phyloP scores from a whole-genome alignment of 1,140 invertebrate genomes.

The Cryptotermes secundus region DNA sequence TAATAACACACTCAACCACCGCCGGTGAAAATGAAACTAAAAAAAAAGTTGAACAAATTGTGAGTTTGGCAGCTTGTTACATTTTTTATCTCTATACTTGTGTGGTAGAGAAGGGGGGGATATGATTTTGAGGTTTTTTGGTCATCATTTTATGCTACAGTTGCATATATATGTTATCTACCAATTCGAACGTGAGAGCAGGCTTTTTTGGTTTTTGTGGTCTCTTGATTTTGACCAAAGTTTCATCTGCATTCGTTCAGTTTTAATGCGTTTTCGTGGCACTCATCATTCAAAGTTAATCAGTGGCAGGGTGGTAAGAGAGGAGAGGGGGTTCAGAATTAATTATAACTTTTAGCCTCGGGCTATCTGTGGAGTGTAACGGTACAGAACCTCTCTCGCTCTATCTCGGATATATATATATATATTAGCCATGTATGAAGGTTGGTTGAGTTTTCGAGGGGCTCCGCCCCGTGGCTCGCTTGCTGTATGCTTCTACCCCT shows the following conservation, averaged over 20 bases:
- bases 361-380: constrained; percentile 26
- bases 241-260: constrained; percentile 35
- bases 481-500: not conserved
- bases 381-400: not conserved
- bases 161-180: not conserved
- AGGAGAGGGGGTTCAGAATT: constrained; percentile 25
- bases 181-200: constrained; percentile 21
- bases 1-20: constrained; percentile 31
- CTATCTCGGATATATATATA: constrained; percentile 19
- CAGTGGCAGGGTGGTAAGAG: constrained; percentile 23
- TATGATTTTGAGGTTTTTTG: constrained; percentile 35
- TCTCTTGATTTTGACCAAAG: constrained; percentile 35
- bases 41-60: constrained; percentile 32
- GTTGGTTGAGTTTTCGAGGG: constrained; percentile 2
- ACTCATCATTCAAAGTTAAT: constrained; percentile 35
- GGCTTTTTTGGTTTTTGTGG: constrained; percentile 33
- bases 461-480: not conserved
- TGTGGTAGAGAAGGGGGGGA: constrained; percentile 18
- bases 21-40: constrained; percentile 18
- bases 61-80: constrained; percentile 33
- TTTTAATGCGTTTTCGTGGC: constrained; percentile 35
- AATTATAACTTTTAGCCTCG: constrained; percentile 34
- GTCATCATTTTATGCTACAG: constrained; percentile 27
- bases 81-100: constrained; percentile 24
- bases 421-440: constrained; percentile 30